Evolutionary conservation across 2,888 invertebrate genomes (phyloP).

Genomic region (Endotricha flammealis): DNA sequence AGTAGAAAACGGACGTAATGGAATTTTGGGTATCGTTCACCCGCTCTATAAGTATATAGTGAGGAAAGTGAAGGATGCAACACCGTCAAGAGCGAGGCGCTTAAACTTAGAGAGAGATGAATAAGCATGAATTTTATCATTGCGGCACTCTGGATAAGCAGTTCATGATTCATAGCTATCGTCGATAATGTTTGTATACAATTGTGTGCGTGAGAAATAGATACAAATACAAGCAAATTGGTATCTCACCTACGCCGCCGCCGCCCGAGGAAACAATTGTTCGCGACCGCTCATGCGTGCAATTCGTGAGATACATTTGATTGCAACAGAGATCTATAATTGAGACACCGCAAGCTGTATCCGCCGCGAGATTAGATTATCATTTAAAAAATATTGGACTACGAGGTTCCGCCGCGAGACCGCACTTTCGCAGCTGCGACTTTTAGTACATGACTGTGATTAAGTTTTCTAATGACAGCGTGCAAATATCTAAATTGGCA

Average conservation of each 20-base stretch:
- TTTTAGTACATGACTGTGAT: conserved; percentile 1
- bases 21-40: too few relatives aligned
- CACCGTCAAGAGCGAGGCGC: too few relatives aligned
- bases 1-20: too few relatives aligned
- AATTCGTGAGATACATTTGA: not conserved
- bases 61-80: too few relatives aligned
- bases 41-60: too few relatives aligned
- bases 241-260: too few relatives aligned
- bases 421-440: conserved; percentile 1
- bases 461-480: conserved; percentile 9
- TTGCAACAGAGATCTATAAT: not conserved
- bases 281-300: not conserved
- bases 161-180: too few relatives aligned
- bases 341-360: not conserved
- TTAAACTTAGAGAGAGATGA: too few relatives aligned
- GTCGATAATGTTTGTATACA: not conserved
- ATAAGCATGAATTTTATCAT: too few relatives aligned
- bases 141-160: too few relatives aligned
- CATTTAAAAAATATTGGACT: not conserved
- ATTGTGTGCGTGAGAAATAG: not conserved
- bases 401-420: not conserved
- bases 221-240: not conserved
- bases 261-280: too few relatives aligned
- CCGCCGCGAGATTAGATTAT: too few relatives aligned
- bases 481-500: conserved; percentile 11